Evolutionary conservation across 2,888 invertebrate species (phyloP).

Genomic region (Mimas tiliae): DNA sequence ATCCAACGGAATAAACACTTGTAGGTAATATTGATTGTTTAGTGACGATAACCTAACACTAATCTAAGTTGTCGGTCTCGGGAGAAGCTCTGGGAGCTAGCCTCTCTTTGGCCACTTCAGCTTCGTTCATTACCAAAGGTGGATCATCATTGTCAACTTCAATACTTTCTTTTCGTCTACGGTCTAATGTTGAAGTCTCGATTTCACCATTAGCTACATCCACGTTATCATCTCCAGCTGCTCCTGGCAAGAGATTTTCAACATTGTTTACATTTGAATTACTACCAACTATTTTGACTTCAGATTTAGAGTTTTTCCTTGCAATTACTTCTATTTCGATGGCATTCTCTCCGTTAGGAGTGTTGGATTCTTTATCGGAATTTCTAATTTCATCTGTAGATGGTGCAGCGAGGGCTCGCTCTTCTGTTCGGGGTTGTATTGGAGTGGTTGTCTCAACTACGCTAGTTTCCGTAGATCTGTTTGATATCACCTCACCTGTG

Average conservation of each 20-base stretch:
- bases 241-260: constrained; percentile 46
- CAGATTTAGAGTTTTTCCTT: constrained; percentile 56
- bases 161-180: constrained; percentile 61
- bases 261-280: constrained; percentile 45
- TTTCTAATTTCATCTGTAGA: constrained; percentile 39
- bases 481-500: constrained; percentile 66
- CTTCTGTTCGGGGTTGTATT: constrained; percentile 48
- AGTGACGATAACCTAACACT: constrained; percentile 54
- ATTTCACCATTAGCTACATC: constrained; percentile 45
- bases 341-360: constrained; percentile 46
- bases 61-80: constrained; percentile 73
- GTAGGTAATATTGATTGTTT: constrained; percentile 47
- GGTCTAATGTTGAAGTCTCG: constrained; percentile 65
- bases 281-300: constrained; percentile 46
- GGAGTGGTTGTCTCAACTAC: constrained; percentile 59
- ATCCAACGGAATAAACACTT: constrained; percentile 50
- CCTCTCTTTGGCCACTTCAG: constrained; percentile 39
- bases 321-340: constrained; percentile 72
- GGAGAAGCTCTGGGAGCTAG: constrained; percentile 62
- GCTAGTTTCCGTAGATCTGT: constrained; percentile 55
- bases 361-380: constrained; percentile 50
- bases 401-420: constrained; percentile 42
- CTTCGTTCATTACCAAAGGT: constrained; percentile 42
- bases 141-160: constrained; percentile 50
- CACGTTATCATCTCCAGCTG: constrained; percentile 41